Evolutionary conservation across 2,888 invertebrate species (phyloP), one percentile per base, ranked within the genome.

Genomic region (Sphaeridia pumilis): DNA sequence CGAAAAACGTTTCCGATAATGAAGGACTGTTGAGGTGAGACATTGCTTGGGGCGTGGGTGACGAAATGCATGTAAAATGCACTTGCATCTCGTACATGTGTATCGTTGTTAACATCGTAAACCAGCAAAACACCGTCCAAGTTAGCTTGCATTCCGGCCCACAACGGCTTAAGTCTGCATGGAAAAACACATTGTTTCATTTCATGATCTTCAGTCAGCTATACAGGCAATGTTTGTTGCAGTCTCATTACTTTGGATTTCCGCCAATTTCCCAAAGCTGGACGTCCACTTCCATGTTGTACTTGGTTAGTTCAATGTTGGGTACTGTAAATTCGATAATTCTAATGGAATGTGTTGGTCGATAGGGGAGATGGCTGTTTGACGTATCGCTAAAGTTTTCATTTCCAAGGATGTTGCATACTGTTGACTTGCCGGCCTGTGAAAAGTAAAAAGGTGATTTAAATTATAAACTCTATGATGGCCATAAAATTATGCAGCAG

Each of bases 251-350:
- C 61, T 54, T 55, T 24, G 64, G 64, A 53, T 63, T 61, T 12
- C 64, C 64, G n/a, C 64, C 64, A 21, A 64, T 54, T 57, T 64
- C 64, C 64, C 62, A 64, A 2, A 64, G 47, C 49, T 64, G 62
- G 12, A 54, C 46, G 26, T 64, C 64, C 14, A 59, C 52, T 24
- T 64, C 64, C 35, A 57, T 46, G 10, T 28, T 57, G 31, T 59
- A 59, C 38, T 64, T 61, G 26, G 58, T 53, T 10, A 62, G 38
- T 12, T 61, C 58, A 1, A 64, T 43, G 41, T 53, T 59, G 7
- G 55, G 52, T 17, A 61, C 27, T 1, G 60, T 45, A 27, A 61
- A 60, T 38, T 60, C 62, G 14, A 65, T 56, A 38, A 65, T 65
- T 45, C 63, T 42, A 10, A 65, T 49, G 2, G 64, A 61, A 38